Percentiles rank a stretch among this genome's conserved stretches.
Conservation (phyloP, 2,888 invertebrate species). For the Pemphredon lugubris region DNA sequence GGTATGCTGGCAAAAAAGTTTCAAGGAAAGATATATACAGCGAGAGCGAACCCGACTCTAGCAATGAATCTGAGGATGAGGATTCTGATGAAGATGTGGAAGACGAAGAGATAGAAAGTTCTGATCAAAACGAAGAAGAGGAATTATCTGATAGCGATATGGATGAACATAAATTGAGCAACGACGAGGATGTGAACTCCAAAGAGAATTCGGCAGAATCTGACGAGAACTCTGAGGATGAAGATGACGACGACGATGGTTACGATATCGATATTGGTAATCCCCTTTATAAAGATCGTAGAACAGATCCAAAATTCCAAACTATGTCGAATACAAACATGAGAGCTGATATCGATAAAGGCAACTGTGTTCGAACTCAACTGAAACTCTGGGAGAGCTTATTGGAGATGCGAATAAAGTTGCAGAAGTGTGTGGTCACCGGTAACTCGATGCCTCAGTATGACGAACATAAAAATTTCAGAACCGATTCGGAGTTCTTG, state of each 20-base stretch:
- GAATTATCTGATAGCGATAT: constrained; percentile 49
- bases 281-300: constrained; percentile 78
- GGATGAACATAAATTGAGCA: constrained; percentile 45
- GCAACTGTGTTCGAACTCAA: constrained; percentile 87
- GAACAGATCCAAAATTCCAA: constrained; percentile 80
- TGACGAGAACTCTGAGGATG: constrained; percentile 64
- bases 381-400: constrained; percentile 91
- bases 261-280: constrained; percentile 76
- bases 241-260: constrained; percentile 72
- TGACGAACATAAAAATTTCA: constrained; percentile 82
- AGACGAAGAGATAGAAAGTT: constrained; percentile 41
- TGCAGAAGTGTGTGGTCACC: constrained; percentile 90
- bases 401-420: constrained; percentile 92
- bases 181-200: constrained; percentile 34
- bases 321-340: constrained; percentile 83
- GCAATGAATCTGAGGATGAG: constrained; percentile 73
- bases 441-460: constrained; percentile 91
- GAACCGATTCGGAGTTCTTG: constrained; percentile 82
- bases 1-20: constrained; percentile 88
- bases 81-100: constrained; percentile 52
- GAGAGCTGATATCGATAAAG: constrained; percentile 85
- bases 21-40: constrained; percentile 83
- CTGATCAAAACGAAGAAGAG: constrained; percentile 58
- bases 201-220: constrained; percentile 46
- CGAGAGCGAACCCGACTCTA: constrained; percentile 61